Evolutionary conservation across 2,113 vertebrate genomes (phyloP).

Genomic region (Sinocyclocheilus grahami): DNA sequence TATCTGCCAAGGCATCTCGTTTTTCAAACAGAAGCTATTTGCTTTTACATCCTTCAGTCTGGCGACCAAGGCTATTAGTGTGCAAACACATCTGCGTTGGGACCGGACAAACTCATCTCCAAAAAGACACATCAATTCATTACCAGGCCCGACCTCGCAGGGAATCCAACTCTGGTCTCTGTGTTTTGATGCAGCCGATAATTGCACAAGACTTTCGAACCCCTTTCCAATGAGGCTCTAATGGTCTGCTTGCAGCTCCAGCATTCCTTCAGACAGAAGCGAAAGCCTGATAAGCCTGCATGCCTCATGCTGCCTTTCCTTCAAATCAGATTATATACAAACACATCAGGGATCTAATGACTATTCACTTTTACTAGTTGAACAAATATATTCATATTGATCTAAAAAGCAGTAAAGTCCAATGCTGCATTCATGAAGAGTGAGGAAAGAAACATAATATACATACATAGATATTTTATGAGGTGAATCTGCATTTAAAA

Average conservation of each 20-base stretch:
- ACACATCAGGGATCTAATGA: background rate
- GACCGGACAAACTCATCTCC: slow-evolving; percentile 12
- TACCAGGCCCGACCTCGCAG: background rate
- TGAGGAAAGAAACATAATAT: background rate
- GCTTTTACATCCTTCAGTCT: slow-evolving; percentile 5
- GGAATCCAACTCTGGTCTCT: background rate
- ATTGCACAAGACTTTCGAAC: slow-evolving; percentile 3
- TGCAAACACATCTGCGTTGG: background rate
- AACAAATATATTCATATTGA: background rate
- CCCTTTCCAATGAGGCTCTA: background rate
- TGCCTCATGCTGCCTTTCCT: background rate
- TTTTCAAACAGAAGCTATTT: slow-evolving; percentile 27
- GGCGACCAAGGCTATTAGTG: background rate
- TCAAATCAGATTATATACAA: background rate
- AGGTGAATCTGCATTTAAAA: background rate
- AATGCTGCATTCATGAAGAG: background rate
- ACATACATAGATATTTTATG: background rate
- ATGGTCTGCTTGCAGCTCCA: background rate
- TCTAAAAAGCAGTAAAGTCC: background rate
- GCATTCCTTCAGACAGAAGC: background rate
- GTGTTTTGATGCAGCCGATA: slow-evolving; percentile 11
- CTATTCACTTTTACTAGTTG: background rate
- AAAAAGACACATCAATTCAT: slow-evolving; percentile 26
- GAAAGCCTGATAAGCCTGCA: background rate
- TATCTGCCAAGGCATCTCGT: background rate